Conservation (phyloP, 2,113 vertebrate genomes). For the Chrysemys picta region DNA sequence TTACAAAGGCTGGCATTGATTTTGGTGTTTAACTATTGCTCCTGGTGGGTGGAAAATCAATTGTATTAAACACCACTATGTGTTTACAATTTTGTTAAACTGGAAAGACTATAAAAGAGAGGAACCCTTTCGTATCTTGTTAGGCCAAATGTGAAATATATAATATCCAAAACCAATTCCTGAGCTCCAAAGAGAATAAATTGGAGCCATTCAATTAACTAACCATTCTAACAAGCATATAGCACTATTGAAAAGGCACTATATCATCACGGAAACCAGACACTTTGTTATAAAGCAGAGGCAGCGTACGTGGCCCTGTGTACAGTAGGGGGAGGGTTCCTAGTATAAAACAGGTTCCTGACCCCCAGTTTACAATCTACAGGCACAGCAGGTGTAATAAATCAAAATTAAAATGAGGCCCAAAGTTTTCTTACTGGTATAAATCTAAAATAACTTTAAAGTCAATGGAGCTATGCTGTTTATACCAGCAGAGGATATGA, state of each 20-base stretch:
- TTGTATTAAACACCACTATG: slow-evolving; percentile 43
- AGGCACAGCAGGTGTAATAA: background rate
- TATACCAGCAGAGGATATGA: background rate
- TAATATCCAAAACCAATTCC: background rate
- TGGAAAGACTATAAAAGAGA: slow-evolving; percentile 34
- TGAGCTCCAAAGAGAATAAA: background rate
- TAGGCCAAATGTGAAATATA: background rate
- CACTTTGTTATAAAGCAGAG: background rate
- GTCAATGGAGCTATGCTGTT: rapidly evolving
- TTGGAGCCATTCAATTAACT: background rate
- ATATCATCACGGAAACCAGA: background rate
- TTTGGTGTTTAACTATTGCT: slow-evolving; percentile 56
- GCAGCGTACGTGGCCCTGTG: background rate
- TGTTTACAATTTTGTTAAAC: slow-evolving; percentile 45
- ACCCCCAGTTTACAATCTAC: background rate
- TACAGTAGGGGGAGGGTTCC: background rate
- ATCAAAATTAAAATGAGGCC: background rate
- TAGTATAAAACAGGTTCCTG: background rate
- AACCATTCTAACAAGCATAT: background rate
- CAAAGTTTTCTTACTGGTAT: background rate
- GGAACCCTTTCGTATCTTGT: slow-evolving; percentile 1
- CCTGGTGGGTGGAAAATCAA: slow-evolving; percentile 64
- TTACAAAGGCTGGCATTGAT: slow-evolving; percentile 41
- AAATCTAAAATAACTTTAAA: background rate
- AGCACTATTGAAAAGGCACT: background rate